These are phyloP conservation scores for Pelosia muscerda DNA, from an alignment of 2,888 invertebrate genomes.

Conservation along the genomic window DNA sequence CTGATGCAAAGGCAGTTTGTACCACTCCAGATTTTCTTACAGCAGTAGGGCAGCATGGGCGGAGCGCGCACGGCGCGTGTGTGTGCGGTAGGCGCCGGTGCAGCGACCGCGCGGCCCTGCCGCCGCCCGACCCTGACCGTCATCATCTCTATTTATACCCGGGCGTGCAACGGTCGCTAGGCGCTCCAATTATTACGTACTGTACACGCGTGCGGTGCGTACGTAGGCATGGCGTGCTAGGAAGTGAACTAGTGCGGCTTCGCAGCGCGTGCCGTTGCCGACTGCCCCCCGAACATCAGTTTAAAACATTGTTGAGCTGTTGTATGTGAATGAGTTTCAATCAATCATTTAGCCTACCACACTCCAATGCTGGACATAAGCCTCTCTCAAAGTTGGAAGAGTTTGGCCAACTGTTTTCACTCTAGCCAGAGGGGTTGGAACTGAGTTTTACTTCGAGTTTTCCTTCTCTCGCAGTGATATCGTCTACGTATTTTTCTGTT, in stretches of 20 bases:
- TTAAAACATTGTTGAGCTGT: background rate
- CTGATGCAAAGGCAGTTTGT: background rate
- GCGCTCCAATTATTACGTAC: conserved; percentile 40
- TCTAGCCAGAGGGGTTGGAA: too few species aligned
- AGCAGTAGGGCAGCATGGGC: background rate
- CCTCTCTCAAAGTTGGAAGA: too few species aligned
- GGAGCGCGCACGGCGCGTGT: background rate
- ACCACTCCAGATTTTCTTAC: background rate
- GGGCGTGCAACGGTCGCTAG: conserved; percentile 51
- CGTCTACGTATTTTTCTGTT: too few species aligned
- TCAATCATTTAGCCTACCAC: too few species aligned
- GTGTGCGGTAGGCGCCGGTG: conserved; percentile 38
- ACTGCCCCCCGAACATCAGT: background rate
- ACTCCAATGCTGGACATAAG: too few species aligned
- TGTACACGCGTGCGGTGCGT: background rate
- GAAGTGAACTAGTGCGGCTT: conserved; percentile 16
- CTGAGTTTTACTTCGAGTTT: too few species aligned
- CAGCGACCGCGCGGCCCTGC: conserved; percentile 61
- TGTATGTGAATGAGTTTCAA: background rate
- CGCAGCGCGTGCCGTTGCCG: background rate
- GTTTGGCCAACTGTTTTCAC: too few species aligned
- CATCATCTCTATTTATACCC: conserved; percentile 71
- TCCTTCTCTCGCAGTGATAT: too few species aligned
- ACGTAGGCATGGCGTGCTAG: conserved; percentile 1
- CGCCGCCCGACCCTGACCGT: conserved; percentile 69